Evolutionary conservation across 1,140 invertebrate species (phyloP).

Genomic region (Latrodectus geometricus): DNA sequence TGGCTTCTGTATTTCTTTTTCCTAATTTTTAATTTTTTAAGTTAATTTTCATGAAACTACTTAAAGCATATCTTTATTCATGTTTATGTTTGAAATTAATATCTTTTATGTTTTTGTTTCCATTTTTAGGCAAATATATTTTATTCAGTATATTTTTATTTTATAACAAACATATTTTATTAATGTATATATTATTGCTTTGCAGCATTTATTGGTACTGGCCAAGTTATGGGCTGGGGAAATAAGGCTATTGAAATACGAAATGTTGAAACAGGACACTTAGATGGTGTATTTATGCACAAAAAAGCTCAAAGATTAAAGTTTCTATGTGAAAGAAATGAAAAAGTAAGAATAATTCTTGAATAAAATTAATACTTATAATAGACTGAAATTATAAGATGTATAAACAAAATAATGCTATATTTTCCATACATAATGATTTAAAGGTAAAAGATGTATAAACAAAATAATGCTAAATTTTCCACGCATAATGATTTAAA

Average conservation of each 20-base stretch:
- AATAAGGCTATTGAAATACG: conserved; percentile 99
- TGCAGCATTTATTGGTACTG: conserved; percentile 93
- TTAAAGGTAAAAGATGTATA: no score
- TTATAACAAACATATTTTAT: neutral
- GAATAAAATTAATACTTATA: neutral
- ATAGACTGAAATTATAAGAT: neutral
- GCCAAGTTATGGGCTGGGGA: conserved; percentile 99
- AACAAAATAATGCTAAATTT: conserved; percentile 57
- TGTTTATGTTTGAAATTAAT: no score
- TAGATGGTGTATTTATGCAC: conserved; percentile 99
- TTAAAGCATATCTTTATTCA: no score
- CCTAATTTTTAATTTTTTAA: no score
- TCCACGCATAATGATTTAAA: neutral
- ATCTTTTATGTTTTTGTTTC: no score
- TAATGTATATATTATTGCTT: neutral
- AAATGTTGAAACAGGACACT: conserved; percentile 95
- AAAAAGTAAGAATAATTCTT: conserved; percentile 78
- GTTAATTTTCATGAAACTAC: no score
- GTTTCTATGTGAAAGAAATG: conserved; percentile 99
- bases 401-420: no score
- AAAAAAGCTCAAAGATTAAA: conserved; percentile 99
- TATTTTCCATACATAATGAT: neutral
- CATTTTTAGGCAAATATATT: no score
- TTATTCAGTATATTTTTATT: no score
- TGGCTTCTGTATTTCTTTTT: no score